A percentile compares a stretch with the other conserved stretches of the same genome.
These are phyloP conservation scores for Sciurus vulgaris DNA, from an alignment of 2,797 vertebrate genomes.

Conservation along the genomic window DNA sequence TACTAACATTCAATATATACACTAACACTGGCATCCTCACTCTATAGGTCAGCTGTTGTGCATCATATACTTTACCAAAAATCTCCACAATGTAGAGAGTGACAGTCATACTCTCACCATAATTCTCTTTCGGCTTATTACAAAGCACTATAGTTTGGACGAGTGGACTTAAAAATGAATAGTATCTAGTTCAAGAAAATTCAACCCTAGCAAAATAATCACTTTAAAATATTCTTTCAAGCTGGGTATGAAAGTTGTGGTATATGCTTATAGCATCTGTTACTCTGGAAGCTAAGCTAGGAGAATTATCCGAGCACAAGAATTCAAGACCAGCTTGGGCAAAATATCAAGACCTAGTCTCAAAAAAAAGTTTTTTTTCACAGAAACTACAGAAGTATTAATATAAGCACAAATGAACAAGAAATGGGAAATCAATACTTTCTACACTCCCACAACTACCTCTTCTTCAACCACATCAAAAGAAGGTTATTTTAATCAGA, in stretches of 20 bases:
- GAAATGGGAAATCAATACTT: constrained; percentile 1
- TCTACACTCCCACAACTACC: background rate
- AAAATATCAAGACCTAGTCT: background rate
- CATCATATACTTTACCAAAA: background rate
- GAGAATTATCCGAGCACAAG: background rate
- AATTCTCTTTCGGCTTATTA: constrained; percentile 4
- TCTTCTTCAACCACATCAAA: background rate
- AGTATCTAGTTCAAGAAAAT: constrained; percentile 14
- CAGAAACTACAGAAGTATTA: constrained; percentile 19
- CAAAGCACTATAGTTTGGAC: background rate
- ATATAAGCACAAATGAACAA: constrained; percentile 30
- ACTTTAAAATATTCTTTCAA: constrained; percentile 46
- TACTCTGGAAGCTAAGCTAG: background rate
- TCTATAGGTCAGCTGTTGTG: background rate
- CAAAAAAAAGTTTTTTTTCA: background rate
- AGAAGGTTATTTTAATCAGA: constrained; percentile 5
- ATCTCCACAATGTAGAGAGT: background rate
- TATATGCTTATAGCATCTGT: background rate
- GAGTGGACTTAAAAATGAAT: constrained; percentile 1
- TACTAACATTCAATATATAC: constrained; percentile 22
- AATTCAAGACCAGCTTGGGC: background rate
- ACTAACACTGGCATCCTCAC: constrained; percentile 2
- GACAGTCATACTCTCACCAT: background rate
- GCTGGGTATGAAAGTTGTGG: background rate
- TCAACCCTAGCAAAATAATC: constrained; percentile 40